Base-by-base conservation (phyloP, 2,888 invertebrate species). In the Acleris literana region DNA sequence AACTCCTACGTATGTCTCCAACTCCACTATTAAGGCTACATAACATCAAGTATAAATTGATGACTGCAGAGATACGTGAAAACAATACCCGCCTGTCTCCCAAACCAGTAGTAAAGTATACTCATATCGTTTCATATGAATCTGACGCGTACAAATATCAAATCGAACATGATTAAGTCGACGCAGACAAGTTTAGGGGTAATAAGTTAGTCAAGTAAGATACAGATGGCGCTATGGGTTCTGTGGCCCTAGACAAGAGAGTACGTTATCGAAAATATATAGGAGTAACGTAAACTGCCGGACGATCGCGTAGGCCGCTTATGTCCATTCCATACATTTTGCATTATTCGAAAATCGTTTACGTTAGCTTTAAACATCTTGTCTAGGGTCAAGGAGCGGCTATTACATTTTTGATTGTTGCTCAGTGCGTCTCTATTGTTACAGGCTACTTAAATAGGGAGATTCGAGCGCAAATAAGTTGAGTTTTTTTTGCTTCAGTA, bases 71-170 rank as follows among this genome's bases (percentile, higher is more conserved):
- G 57, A 66, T 62, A 62, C 17, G 22, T 20, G 51, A 62, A 53
- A 17, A 62, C 66, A 66, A 66, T 53, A 62, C 62, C 48, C 25
- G 39, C 6, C 52, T 25, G 57, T 7, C 46, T 53, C 16, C 62
- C 44, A 57, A 66, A 66, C 46, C 44, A 51, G 61, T 60, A 60
- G 51, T 64, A 29, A 58, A 43, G 49, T 46, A 61, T 49, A 39
- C 39, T 39, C 13, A 2, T 39, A 49, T 60, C 65, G 49, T 22
- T 43, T 56, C 43, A 48, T 57, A 33, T 33, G 16, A 29, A 66
- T 62, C 61, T 62, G 66, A 61, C 65, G 46, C 44, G 33, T 52
- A 57, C 13, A 33, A 56, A 56, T 56, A 55, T n/a, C 49, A 61
- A 57, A 61, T 25, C 22, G 51, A 56, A 62, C 25, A 22, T 66